phyloP scores from a whole-genome alignment of 2,113 vertebrate species.

The Pseudopipra pipra region DNA sequence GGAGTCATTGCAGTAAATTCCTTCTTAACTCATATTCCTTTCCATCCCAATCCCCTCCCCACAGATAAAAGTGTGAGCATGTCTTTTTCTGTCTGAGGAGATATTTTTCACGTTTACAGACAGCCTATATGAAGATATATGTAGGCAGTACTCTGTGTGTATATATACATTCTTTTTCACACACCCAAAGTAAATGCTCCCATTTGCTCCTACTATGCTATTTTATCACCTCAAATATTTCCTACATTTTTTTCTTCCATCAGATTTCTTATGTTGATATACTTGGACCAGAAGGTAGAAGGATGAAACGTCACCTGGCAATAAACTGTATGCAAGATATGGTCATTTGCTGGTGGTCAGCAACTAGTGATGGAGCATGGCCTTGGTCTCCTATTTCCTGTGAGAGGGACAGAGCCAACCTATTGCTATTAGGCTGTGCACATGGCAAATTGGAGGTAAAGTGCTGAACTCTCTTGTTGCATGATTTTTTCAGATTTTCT shows the following conservation, averaged over 20 bases:
- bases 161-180: neutral
- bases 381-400: constrained; percentile 85
- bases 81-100: constrained; percentile 38
- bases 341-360: constrained; percentile 90
- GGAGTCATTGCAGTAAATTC: constrained; percentile 77
- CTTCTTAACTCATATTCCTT: constrained; percentile 72
- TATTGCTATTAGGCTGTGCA: constrained; percentile 83
- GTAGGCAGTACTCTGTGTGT: neutral
- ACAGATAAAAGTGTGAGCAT: constrained; percentile 70
- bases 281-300: constrained; percentile 72
- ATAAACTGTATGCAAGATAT: constrained; percentile 83
- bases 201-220: constrained; percentile 17
- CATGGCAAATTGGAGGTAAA: constrained; percentile 86
- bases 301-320: constrained; percentile 74
- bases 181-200: constrained; percentile 8
- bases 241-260: neutral
- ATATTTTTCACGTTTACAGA: constrained; percentile 47
- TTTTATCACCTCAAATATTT: constrained; percentile 41
- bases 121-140: constrained; percentile 57
- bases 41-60: constrained; percentile 63
- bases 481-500: neutral
- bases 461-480: constrained; percentile 16
- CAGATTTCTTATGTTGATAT: constrained; percentile 86
- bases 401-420: constrained; percentile 82
- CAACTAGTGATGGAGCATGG: constrained; percentile 79